These are phyloP conservation scores for Parauchenoglanis punctatus DNA, from an alignment of 2,797 vertebrate species.

Conservation along the genomic window DNA sequence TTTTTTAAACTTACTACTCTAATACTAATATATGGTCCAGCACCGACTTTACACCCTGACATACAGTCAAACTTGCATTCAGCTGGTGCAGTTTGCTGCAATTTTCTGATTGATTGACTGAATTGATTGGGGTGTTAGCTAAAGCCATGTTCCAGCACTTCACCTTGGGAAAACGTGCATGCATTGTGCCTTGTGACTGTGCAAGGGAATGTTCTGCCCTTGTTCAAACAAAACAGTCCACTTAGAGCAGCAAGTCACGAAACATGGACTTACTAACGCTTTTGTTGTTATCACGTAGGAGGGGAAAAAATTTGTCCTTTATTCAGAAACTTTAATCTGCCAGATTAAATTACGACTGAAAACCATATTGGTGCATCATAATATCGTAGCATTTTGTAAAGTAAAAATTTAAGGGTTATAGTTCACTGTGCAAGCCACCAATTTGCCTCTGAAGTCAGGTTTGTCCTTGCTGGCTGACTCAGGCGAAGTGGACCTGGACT, in stretches of 20 bases:
- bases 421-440: background rate
- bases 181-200: background rate
- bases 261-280: background rate
- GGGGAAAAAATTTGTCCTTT: background rate
- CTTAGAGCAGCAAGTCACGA: background rate
- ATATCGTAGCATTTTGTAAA: background rate
- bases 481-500: background rate
- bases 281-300: background rate
- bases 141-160: background rate
- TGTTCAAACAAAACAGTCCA: constrained; percentile 6
- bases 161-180: background rate
- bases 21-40: background rate
- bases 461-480: background rate
- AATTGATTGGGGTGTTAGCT: background rate
- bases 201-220: background rate
- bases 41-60: background rate
- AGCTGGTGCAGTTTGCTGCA: background rate
- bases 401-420: background rate
- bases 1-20: background rate
- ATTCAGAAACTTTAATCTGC: background rate
- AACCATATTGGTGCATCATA: background rate
- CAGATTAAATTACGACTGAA: background rate
- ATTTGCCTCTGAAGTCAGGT: background rate
- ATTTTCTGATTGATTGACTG: constrained; percentile 16
- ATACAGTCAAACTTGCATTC: background rate